A percentile compares a stretch with the other conserved stretches of the same genome.
phyloP scores from a whole-genome alignment of 2,888 invertebrate genomes.

The Drymonia ruficornis region DNA sequence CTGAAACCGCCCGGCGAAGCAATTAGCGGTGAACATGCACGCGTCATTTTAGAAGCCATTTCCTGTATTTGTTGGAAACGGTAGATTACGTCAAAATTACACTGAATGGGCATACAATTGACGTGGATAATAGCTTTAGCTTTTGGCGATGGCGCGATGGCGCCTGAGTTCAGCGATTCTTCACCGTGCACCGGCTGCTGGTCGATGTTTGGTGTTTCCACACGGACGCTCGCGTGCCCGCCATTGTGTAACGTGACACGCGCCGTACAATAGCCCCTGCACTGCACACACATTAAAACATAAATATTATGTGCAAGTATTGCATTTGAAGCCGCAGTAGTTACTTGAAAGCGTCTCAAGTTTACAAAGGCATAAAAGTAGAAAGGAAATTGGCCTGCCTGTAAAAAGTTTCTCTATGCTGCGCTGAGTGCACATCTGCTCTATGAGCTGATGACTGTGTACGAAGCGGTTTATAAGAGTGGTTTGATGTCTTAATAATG shows the following conservation, averaged over 20 bases:
- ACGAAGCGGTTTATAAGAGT: no score
- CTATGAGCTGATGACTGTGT: no score
- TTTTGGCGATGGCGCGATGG: conserved; percentile 13
- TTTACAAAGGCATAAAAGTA: background rate
- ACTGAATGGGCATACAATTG: background rate
- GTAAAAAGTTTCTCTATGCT: background rate
- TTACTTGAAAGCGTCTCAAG: background rate
- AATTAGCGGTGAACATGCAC: background rate
- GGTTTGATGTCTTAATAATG: no score
- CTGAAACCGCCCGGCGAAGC: background rate
- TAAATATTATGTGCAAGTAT: conserved; percentile 22
- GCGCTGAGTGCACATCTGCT: no score
- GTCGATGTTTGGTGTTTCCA: conserved; percentile 24
- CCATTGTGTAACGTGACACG: conserved; percentile 52
- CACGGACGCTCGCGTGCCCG: conserved; percentile 45
- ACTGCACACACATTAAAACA: conserved; percentile 17
- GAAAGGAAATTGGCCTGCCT: background rate
- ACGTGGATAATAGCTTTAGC: background rate
- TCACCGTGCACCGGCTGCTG: conserved; percentile 9
- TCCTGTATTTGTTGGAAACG: conserved; percentile 1
- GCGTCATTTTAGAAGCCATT: background rate
- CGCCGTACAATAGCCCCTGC: conserved; percentile 38
- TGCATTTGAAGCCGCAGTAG: conserved; percentile 11
- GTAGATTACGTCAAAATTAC: no score
- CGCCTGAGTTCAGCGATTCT: background rate